phyloP scores from a whole-genome alignment of 2,113 vertebrate species.

The Crotalus tigris region DNA sequence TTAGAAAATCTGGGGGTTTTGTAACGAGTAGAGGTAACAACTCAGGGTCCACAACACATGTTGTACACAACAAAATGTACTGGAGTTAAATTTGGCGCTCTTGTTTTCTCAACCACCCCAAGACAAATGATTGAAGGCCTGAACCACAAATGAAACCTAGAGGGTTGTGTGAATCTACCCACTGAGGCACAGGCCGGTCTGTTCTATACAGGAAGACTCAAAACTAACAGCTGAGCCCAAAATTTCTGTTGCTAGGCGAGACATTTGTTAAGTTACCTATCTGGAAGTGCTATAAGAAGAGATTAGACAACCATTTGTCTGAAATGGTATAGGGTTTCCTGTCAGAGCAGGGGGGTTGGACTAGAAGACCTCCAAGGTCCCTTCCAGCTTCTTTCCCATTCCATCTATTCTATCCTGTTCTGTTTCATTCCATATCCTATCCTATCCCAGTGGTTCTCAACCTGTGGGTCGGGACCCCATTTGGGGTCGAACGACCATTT shows the following conservation, averaged over 20 bases:
- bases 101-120: background rate
- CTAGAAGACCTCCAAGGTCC: no score
- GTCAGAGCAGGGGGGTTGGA: no score
- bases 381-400: no score
- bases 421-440: no score
- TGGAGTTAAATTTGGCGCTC: no score
- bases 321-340: no score
- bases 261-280: background rate
- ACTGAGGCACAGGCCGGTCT: rapidly evolving
- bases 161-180: background rate
- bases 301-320: no score
- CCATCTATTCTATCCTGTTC: no score
- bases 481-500: no score
- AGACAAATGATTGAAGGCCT: background rate
- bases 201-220: background rate
- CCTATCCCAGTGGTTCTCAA: no score
- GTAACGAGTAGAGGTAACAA: background rate
- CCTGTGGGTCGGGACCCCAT: no score
- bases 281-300: no score
- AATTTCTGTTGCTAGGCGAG: background rate
- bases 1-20: background rate
- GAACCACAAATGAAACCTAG: background rate
- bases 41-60: rapidly evolving
- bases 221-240: background rate
- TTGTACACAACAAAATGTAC: background rate